A percentile compares a stretch with the other conserved stretches of the same genome.
Conservation (phyloP, 2,113 vertebrate genomes). For the Sander vitreus region DNA sequence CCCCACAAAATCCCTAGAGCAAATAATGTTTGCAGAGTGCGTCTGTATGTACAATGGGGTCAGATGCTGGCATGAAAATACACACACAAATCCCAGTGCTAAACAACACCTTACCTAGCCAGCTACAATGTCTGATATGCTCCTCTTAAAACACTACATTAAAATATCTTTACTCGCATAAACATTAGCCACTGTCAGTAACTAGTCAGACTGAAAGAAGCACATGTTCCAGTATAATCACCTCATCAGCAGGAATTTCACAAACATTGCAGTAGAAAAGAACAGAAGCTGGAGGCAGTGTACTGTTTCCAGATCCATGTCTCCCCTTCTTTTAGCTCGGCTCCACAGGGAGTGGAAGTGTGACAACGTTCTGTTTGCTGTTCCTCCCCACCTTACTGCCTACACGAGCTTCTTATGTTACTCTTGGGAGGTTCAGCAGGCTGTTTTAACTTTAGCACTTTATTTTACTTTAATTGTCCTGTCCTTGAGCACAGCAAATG, state of each 20-base stretch:
- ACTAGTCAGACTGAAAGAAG: slow-evolving; percentile 55
- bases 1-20: slow-evolving; percentile 44
- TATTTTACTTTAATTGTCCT: slow-evolving; percentile 82
- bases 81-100: slow-evolving; percentile 3
- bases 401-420: slow-evolving; percentile 65
- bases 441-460: slow-evolving; percentile 77
- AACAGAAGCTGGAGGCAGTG: slow-evolving; percentile 67
- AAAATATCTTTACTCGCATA: slow-evolving; percentile 30
- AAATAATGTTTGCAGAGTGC: slow-evolving; percentile 37
- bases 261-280: slow-evolving; percentile 64
- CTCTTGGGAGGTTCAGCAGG: slow-evolving; percentile 67
- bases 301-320: slow-evolving; percentile 68
- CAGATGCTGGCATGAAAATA: slow-evolving; percentile 54
- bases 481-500: slow-evolving; percentile 62
- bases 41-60: slow-evolving; percentile 50
- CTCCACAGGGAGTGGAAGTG: slow-evolving; percentile 74
- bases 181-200: slow-evolving; percentile 36
- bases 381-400: slow-evolving; percentile 72
- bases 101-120: slow-evolving; percentile 10
- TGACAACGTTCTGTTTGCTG: slow-evolving; percentile 77
- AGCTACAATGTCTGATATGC: slow-evolving; percentile 1
- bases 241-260: slow-evolving; percentile 76
- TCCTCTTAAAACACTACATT: slow-evolving; percentile 9
- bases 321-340: slow-evolving; percentile 60
- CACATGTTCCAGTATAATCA: slow-evolving; percentile 64